A percentile compares a stretch with the other conserved stretches of the same genome.
Evolutionary conservation across 2,888 invertebrate genomes (phyloP).

Genomic region (Ceraclea dissimilis): DNA sequence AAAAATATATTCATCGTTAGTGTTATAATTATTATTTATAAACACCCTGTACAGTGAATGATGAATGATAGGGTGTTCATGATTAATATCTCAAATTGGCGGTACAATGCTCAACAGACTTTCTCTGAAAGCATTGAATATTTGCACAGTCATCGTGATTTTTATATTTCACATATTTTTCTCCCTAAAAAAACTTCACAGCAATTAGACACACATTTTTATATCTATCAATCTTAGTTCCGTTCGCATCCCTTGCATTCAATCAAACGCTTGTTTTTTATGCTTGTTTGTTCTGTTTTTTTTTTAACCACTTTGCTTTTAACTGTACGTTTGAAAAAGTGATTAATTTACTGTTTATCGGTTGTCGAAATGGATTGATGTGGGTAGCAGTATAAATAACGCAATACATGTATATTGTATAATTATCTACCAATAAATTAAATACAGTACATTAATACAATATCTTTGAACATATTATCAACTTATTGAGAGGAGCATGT

Average conservation of each 20-base stretch:
- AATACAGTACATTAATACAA: too few relatives aligned
- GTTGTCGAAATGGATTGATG: too few relatives aligned
- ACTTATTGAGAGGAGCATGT: too few relatives aligned
- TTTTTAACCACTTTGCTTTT: too few relatives aligned
- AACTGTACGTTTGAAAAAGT: too few relatives aligned
- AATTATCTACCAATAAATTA: too few relatives aligned
- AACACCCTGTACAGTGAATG: constrained; percentile 7
- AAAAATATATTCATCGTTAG: neutral
- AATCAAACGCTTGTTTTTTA: too few relatives aligned
- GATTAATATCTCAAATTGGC: constrained; percentile 25
- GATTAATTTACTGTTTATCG: too few relatives aligned
- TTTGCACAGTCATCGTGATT: constrained; percentile 1
- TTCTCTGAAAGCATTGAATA: neutral
- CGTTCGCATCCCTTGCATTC: neutral
- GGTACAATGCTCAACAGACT: constrained; percentile 8
- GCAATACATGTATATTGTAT: too few relatives aligned
- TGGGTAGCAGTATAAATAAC: too few relatives aligned
- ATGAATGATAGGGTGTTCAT: constrained; percentile 21
- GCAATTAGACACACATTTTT: constrained; percentile 13
- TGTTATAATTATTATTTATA: neutral
- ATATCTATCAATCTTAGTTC: constrained; percentile 8
- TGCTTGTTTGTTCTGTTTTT: too few relatives aligned
- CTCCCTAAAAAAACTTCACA: constrained; percentile 8
- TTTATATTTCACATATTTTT: neutral
- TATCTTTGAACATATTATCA: too few relatives aligned